These are phyloP conservation scores for Diaprepes abbreviatus DNA, from an alignment of 2,888 invertebrate genomes.

Conservation along the genomic window DNA sequence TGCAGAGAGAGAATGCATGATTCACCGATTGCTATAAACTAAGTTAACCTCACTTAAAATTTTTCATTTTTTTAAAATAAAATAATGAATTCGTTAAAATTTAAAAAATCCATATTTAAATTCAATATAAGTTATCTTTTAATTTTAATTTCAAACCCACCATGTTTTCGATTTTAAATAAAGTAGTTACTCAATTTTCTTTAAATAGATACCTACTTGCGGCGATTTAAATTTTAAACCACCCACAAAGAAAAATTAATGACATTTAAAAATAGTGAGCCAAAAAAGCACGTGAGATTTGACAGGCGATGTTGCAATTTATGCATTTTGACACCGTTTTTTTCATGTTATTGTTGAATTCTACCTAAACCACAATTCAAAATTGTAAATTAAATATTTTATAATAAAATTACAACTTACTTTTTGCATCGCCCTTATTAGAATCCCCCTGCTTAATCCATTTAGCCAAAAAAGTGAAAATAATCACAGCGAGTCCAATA, in stretches of 20 bases:
- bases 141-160: too few relatives aligned
- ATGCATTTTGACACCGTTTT: conserved; percentile 7
- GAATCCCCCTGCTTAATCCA: conserved; percentile 57
- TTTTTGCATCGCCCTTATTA: conserved; percentile 53
- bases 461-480: conserved; percentile 61
- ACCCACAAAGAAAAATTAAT: conserved; percentile 1
- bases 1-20: not conserved
- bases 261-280: not conserved
- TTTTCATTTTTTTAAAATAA: too few relatives aligned
- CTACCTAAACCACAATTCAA: too few relatives aligned
- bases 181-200: not conserved
- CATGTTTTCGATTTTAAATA: conserved; percentile 6
- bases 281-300: conserved; percentile 32
- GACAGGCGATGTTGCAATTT: conserved; percentile 29
- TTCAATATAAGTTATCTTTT: too few relatives aligned
- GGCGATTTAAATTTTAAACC: conserved; percentile 2
- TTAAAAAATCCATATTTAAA: too few relatives aligned
- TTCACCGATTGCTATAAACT: too few relatives aligned
- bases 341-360: too few relatives aligned
- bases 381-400: not conserved
- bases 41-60: too few relatives aligned
- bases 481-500: conserved; percentile 59
- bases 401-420: conserved; percentile 55
- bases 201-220: not conserved
- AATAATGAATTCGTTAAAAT: too few relatives aligned